A percentile compares a stretch with the other conserved stretches of the same genome.
Conservation (phyloP, 2,797 vertebrate genomes). For the Furcifer pardalis region DNA sequence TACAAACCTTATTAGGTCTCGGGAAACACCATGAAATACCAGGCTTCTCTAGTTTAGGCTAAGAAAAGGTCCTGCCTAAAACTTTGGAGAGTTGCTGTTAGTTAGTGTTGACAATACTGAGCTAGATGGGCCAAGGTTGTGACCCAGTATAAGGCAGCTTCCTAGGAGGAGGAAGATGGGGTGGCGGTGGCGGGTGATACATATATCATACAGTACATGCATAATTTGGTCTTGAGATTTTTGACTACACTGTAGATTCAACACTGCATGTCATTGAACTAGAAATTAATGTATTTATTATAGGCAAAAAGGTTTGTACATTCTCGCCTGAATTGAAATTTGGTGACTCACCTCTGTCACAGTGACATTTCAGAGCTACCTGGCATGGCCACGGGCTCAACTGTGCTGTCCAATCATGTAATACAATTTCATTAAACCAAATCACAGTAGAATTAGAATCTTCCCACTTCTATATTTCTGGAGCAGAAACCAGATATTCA, state of each 20-base stretch:
- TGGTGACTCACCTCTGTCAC: background rate
- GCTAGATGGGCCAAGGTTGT: too few species aligned
- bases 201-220: too few species aligned
- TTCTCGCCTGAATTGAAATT: background rate
- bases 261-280: background rate
- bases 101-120: too few species aligned
- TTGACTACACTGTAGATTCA: constrained; percentile 9
- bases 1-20: too few species aligned
- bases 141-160: too few species aligned
- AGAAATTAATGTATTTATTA: background rate
- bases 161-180: too few species aligned
- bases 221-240: background rate
- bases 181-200: too few species aligned
- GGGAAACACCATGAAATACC: too few species aligned
- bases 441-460: background rate
- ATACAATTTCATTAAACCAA: background rate
- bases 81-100: too few species aligned
- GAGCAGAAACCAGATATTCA: background rate
- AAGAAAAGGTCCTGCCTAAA: too few species aligned
- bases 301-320: background rate
- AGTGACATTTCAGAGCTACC: background rate
- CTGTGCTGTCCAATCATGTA: background rate
- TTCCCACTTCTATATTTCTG: background rate
- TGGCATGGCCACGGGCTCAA: background rate
- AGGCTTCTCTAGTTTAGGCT: too few species aligned